Evolutionary conservation across 2,888 invertebrate species (phyloP).

Genomic region (Agrilus mali): DNA sequence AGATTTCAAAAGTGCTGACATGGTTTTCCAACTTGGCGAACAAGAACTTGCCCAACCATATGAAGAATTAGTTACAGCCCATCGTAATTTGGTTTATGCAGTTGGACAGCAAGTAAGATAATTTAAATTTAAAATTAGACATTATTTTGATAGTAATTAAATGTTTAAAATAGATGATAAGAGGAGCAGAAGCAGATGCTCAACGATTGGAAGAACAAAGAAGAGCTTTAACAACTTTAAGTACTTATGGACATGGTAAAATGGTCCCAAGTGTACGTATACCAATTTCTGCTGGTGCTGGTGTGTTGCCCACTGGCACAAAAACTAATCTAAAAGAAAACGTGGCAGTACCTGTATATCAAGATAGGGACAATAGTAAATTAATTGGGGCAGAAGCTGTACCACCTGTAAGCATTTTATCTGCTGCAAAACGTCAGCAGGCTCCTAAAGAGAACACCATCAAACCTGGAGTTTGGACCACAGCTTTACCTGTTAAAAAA

Average conservation of each 20-base stretch:
- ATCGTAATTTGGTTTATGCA: slow-evolving; percentile 34
- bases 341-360: slow-evolving; percentile 19
- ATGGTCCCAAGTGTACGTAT: slow-evolving; percentile 41
- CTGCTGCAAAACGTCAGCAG: slow-evolving; percentile 40
- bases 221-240: slow-evolving; percentile 62
- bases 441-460: slow-evolving; percentile 55
- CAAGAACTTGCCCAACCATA: slow-evolving; percentile 66
- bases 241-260: slow-evolving; percentile 47
- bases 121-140: slow-evolving; percentile 34
- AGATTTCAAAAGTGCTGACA: slow-evolving; percentile 72
- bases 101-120: slow-evolving; percentile 28
- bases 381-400: slow-evolving; percentile 25
- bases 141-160: slow-evolving; percentile 27
- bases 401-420: slow-evolving; percentile 39
- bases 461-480: slow-evolving; percentile 59
- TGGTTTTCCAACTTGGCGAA: slow-evolving; percentile 67
- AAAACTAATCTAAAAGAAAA: slow-evolving; percentile 28
- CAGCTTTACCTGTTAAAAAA: slow-evolving; percentile 32
- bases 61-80: slow-evolving; percentile 62
- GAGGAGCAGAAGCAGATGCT: slow-evolving; percentile 38
- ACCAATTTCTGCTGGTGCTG: slow-evolving; percentile 10
- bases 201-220: slow-evolving; percentile 52
- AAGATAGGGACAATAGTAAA: slow-evolving; percentile 33
- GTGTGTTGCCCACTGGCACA: slow-evolving; percentile 14
- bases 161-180: slow-evolving; percentile 12